Evolutionary conservation across 1,140 invertebrate species (phyloP), one percentile per base, ranked within the genome.

Genomic region (Brachionus manjavacas): DNA sequence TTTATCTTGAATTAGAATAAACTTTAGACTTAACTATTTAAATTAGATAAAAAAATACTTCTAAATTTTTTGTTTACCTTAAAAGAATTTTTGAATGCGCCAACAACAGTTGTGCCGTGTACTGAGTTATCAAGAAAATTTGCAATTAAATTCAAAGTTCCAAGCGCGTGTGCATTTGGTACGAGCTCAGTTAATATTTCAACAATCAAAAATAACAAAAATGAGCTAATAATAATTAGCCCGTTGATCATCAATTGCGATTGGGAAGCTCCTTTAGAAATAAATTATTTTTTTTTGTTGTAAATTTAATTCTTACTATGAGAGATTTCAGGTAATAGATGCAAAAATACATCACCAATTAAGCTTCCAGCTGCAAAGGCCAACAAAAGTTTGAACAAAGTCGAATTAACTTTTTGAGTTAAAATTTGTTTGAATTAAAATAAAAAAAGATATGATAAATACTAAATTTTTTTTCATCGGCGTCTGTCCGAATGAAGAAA

Each of bases 291-390:
- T 12, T 46, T 23, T 8, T 7, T 46, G n/a, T 78, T 8, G 0
- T 12, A 23, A 55, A 60, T 31, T 49, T 23, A 28, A 60, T 16
- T 41, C 35, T 39, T 35, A 81, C 79, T 20, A 9, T 16, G 4
- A 16, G 49, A 95, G 0, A 96, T 95, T 91, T 99, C 96, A 0
- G 96, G 96, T 76, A 99, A 91, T 39, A 98, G 91, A 90, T 99
- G 96, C 0, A 98, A 91, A 88, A 98, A 99, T 1, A 98, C 96
- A 90, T 99, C 96, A 7, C 95, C 96, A 14, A 99, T 90, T 7
- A 99, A 91, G 85, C 95, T 95, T 25, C 96, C 96, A 6, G 98
- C 96, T 12, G 96, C 96, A 91, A 98, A 98, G 88, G 95, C 96
- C 49, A 98, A 90, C 49, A 98, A 90, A 68, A 91, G 84, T 83